Evolutionary conservation across 1,140 invertebrate species (phyloP).

Genomic region (Conus ventricosus): DNA sequence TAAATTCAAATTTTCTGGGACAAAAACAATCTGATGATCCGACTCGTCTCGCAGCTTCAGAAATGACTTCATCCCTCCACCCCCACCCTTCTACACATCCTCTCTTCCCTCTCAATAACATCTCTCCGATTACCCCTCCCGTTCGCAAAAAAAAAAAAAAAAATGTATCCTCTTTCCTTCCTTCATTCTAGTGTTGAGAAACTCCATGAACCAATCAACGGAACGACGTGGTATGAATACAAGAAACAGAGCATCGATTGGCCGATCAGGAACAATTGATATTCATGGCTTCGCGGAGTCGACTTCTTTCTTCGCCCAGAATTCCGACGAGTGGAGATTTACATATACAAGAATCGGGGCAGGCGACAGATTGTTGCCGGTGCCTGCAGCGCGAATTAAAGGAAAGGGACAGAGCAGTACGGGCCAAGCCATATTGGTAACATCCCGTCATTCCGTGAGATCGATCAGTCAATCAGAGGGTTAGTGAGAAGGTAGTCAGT

Average conservation of each 20-base stretch:
- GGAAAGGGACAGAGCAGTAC: neutral
- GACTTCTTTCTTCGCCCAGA: neutral
- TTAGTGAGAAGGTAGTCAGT: too few species aligned
- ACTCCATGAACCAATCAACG: neutral
- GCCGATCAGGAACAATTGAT: neutral
- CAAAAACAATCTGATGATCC: too few species aligned
- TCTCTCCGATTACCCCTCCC: too few species aligned
- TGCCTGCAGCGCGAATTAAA: neutral
- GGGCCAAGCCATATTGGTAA: neutral
- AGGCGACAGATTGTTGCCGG: neutral
- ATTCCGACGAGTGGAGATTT: neutral
- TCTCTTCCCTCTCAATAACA: too few species aligned
- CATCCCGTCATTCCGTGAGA: neutral
- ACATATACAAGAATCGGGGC: neutral
- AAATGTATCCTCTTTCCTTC: too few species aligned
- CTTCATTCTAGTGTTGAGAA: too few species aligned
- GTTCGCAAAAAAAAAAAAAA: too few species aligned
- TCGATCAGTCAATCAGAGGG: too few species aligned
- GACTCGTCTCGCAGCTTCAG: too few species aligned
- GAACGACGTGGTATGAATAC: neutral
- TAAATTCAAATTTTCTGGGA: too few species aligned
- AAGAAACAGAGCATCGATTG: neutral
- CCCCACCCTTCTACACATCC: too few species aligned
- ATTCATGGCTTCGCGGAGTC: slow-evolving; percentile 1
- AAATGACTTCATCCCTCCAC: too few species aligned